Evolutionary conservation across 2,888 invertebrate genomes (phyloP).

Genomic region (Sinopyrophorus schimmeli): DNA sequence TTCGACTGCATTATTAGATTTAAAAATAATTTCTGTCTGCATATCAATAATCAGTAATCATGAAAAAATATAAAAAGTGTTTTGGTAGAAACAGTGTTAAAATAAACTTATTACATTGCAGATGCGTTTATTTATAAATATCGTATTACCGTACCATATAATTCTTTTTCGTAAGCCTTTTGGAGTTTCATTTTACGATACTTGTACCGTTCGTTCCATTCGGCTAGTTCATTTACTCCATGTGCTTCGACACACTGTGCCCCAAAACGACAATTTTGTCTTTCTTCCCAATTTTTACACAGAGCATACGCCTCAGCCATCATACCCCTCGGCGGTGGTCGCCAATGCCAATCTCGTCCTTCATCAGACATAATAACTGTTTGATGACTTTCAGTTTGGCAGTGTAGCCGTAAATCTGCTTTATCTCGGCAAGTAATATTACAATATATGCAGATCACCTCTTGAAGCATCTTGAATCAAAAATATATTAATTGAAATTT

Average conservation of each 20-base stretch:
- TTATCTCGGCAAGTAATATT: slow-evolving; percentile 60
- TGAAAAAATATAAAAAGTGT: too few species aligned
- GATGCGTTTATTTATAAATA: too few species aligned
- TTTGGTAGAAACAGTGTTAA: too few species aligned
- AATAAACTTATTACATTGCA: background rate
- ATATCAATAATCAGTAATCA: too few species aligned
- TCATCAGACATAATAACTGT: slow-evolving; percentile 71
- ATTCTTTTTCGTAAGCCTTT: slow-evolving; percentile 65
- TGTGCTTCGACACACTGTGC: slow-evolving; percentile 76
- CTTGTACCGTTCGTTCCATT: slow-evolving; percentile 74
- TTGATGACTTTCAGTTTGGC: slow-evolving; percentile 66
- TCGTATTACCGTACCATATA: slow-evolving; percentile 23
- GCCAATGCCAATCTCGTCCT: slow-evolving; percentile 69
- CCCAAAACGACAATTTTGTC: slow-evolving; percentile 67
- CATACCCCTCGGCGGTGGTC: slow-evolving; percentile 71
- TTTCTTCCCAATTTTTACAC: slow-evolving; percentile 63
- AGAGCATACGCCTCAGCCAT: slow-evolving; percentile 66
- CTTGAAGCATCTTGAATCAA: too few species aligned
- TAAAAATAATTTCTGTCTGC: too few species aligned
- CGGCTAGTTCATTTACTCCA: slow-evolving; percentile 68
- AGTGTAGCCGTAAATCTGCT: slow-evolving; percentile 61
- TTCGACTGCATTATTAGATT: too few species aligned
- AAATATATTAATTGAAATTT: too few species aligned
- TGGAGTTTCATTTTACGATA: slow-evolving; percentile 66
- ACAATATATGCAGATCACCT: slow-evolving; percentile 66